phyloP scores from a whole-genome alignment of 2,113 vertebrate genomes.

The Labeo rohita region DNA sequence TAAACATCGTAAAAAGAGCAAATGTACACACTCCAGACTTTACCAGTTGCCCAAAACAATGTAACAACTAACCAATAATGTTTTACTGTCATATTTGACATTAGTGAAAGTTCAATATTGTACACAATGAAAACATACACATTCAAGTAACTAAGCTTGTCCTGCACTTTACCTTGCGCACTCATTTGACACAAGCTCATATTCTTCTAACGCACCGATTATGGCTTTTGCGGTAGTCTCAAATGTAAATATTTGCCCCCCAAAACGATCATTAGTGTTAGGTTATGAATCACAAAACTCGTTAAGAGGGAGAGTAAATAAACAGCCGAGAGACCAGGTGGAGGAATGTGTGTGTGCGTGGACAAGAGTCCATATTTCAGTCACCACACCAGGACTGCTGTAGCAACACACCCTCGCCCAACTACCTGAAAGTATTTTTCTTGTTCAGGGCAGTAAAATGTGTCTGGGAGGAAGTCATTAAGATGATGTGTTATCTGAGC shows the following conservation, averaged over 20 bases:
- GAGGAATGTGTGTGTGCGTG: slow-evolving; percentile 15
- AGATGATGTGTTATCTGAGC: slow-evolving; percentile 36
- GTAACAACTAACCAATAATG: background rate
- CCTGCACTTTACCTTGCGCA: slow-evolving; percentile 32
- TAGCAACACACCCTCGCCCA: slow-evolving; percentile 22
- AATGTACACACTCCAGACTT: background rate
- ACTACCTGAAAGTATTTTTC: slow-evolving; percentile 30
- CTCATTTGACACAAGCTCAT: slow-evolving; percentile 21
- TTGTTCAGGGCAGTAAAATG: slow-evolving; percentile 30
- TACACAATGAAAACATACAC: background rate
- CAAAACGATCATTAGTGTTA: slow-evolving; percentile 65
- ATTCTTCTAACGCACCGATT: slow-evolving; percentile 8
- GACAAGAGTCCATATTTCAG: slow-evolving; percentile 45
- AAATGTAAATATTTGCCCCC: slow-evolving; percentile 74
- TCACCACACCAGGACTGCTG: slow-evolving; percentile 42
- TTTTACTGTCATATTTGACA: background rate
- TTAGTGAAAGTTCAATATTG: background rate
- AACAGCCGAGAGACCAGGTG: slow-evolving; percentile 65
- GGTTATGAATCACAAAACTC: slow-evolving; percentile 75
- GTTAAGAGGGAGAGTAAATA: slow-evolving; percentile 76
- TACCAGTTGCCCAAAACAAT: background rate
- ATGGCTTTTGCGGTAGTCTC: slow-evolving; percentile 16
- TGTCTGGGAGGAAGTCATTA: slow-evolving; percentile 38
- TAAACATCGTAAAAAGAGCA: background rate
- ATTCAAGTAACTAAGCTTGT: background rate